Percentiles rank a stretch among this genome's conserved stretches.
Evolutionary conservation across 2,888 invertebrate species (phyloP).

Genomic region (Xanthorhoe designata): DNA sequence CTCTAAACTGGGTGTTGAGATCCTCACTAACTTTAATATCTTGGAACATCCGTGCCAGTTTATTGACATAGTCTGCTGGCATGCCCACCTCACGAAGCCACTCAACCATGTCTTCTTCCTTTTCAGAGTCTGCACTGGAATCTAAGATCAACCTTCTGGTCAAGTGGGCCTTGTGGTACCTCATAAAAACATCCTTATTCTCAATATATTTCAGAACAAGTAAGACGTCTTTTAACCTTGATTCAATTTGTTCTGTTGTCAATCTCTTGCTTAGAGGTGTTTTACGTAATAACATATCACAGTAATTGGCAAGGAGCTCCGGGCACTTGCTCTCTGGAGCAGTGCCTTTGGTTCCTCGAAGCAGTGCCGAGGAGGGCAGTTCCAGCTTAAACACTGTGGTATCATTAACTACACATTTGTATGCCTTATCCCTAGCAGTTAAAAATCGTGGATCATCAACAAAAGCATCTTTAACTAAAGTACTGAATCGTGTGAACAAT

Average conservation of each 20-base stretch:
- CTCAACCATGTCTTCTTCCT: constrained; percentile 99
- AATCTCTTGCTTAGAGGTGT: constrained; percentile 98
- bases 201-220: constrained; percentile 99
- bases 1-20: constrained; percentile 96
- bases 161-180: constrained; percentile 99
- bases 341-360: constrained; percentile 88
- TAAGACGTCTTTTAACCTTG: constrained; percentile 95
- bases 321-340: constrained; percentile 99
- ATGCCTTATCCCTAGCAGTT: constrained; percentile 98
- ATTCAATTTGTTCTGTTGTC: constrained; percentile 98
- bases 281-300: constrained; percentile 98
- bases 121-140: constrained; percentile 99
- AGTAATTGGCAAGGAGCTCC: constrained; percentile 99
- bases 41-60: constrained; percentile 98
- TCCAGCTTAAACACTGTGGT: constrained; percentile 94
- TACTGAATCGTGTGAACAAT: constrained; percentile 96
- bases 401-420: constrained; percentile 98
- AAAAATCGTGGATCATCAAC: constrained; percentile 98
- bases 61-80: constrained; percentile 99
- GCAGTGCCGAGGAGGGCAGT: constrained; percentile 86
- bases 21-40: constrained; percentile 99
- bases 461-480: constrained; percentile 97
- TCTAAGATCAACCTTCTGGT: constrained; percentile 97
- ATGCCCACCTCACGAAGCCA: constrained; percentile 99
- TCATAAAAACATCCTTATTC: constrained; percentile 99